A percentile compares a stretch with the other conserved stretches of the same genome.
These are phyloP conservation scores for Parthenolecanium corni DNA, from an alignment of 2,888 invertebrate genomes.

Conservation along the genomic window DNA sequence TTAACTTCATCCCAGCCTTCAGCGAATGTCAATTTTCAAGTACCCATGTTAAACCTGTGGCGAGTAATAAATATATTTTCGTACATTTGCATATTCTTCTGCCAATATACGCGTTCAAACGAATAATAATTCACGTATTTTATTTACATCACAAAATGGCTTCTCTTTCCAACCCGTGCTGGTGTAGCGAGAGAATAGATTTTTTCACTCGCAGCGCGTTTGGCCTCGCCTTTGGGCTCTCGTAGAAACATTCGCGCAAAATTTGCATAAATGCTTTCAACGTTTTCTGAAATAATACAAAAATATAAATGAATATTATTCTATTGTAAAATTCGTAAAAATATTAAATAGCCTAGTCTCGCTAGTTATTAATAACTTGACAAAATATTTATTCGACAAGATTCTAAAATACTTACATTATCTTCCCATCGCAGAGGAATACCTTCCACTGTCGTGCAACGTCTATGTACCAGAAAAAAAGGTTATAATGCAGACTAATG, in stretches of 20 bases:
- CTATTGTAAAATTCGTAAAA: background rate
- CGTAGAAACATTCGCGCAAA: constrained; percentile 7
- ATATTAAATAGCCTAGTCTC: too few relatives aligned
- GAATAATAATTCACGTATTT: too few relatives aligned
- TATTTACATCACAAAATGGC: too few relatives aligned
- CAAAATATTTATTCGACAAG: too few relatives aligned
- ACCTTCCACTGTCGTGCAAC: background rate
- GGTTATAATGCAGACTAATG: background rate
- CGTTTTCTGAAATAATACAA: background rate
- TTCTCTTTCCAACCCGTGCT: too few relatives aligned
- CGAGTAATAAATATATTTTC: too few relatives aligned
- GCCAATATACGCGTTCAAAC: too few relatives aligned
- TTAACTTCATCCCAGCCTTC: too few relatives aligned
- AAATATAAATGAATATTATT: background rate
- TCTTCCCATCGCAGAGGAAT: background rate
- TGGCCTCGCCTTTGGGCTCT: background rate
- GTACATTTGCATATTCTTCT: too few relatives aligned
- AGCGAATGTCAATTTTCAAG: too few relatives aligned
- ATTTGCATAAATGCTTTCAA: background rate
- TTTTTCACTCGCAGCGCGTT: background rate
- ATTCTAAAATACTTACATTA: background rate
- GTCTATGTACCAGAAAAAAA: background rate
- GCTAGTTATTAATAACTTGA: too few relatives aligned
- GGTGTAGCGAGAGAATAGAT: background rate
- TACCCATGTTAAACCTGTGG: too few relatives aligned